Evolutionary conservation across 1,140 invertebrate genomes (phyloP).

Genomic region (Rhyacophila brunnea): DNA sequence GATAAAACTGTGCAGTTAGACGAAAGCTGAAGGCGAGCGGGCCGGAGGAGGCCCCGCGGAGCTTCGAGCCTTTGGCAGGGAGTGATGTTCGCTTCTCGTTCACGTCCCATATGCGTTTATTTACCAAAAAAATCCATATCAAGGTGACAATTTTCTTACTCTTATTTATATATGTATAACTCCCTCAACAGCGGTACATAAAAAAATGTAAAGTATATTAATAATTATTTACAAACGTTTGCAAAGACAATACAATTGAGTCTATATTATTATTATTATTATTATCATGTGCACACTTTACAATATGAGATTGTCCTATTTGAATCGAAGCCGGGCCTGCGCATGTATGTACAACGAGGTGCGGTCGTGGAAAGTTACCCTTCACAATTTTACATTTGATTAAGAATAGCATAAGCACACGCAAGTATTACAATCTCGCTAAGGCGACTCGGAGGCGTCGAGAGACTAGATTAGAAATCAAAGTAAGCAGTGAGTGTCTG

Average conservation of each 20-base stretch:
- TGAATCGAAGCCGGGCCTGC: conserved; percentile 1
- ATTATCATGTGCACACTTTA: conserved; percentile 21
- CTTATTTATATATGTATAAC: conserved; percentile 15
- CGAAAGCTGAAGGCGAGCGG: conserved; percentile 6
- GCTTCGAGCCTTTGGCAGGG: conserved; percentile 36
- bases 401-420: not conserved
- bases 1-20: conserved; percentile 20
- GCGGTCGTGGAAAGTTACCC: not conserved
- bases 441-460: not conserved
- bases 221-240: conserved; percentile 35
- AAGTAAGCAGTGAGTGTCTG: conserved; percentile 29
- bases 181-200: conserved; percentile 28
- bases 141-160: conserved; percentile 33
- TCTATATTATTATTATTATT: conserved; percentile 16
- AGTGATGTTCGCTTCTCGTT: conserved; percentile 32
- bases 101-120: conserved; percentile 35
- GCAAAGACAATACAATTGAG: conserved; percentile 22
- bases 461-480: conserved; percentile 1
- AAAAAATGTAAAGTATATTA: conserved; percentile 28
- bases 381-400: not conserved
- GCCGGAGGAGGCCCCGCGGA: conserved; percentile 18
- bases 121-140: conserved; percentile 32
- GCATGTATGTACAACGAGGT: not conserved
- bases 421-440: not conserved
- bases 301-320: conserved; percentile 8